Evolutionary conservation across 64 coral and sea anemone species (phyloP).

Genomic region (Actinia tenebrosa): DNA sequence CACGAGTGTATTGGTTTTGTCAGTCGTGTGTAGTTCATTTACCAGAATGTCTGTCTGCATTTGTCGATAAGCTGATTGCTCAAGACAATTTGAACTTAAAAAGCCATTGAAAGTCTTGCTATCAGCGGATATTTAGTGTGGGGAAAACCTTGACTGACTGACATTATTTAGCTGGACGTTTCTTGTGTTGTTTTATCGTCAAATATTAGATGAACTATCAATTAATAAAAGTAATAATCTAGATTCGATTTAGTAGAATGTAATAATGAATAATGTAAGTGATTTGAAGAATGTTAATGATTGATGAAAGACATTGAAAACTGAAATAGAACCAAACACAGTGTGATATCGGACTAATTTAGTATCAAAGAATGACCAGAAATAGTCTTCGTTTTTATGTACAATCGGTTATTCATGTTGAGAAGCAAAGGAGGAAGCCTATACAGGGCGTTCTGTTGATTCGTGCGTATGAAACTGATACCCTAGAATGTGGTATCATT

Average conservation of each 20-base stretch:
- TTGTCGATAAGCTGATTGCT: not conserved
- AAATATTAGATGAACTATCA: not conserved
- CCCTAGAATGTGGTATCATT: not conserved
- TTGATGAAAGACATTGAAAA: not conserved
- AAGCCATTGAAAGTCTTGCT: not conserved
- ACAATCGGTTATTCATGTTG: not conserved
- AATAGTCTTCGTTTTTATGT: too few species aligned
- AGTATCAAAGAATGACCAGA: too few species aligned
- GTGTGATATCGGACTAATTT: not conserved
- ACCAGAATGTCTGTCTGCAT: not conserved
- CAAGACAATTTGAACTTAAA: too few species aligned
- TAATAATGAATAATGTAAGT: not conserved
- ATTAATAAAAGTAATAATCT: not conserved
- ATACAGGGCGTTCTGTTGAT: not conserved
- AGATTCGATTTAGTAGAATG: not conserved
- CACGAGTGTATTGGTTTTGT: not conserved
- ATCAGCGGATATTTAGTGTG: not conserved
- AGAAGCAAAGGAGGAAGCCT: not conserved
- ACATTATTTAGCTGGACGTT: not conserved
- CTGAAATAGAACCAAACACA: not conserved
- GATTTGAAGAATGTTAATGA: not conserved
- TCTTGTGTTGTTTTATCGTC: not conserved
- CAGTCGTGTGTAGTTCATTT: not conserved
- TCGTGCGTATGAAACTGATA: not conserved
- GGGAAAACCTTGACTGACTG: not conserved